Base-by-base conservation (phyloP, 2,113 vertebrate species). In the Oceanites oceanicus region DNA sequence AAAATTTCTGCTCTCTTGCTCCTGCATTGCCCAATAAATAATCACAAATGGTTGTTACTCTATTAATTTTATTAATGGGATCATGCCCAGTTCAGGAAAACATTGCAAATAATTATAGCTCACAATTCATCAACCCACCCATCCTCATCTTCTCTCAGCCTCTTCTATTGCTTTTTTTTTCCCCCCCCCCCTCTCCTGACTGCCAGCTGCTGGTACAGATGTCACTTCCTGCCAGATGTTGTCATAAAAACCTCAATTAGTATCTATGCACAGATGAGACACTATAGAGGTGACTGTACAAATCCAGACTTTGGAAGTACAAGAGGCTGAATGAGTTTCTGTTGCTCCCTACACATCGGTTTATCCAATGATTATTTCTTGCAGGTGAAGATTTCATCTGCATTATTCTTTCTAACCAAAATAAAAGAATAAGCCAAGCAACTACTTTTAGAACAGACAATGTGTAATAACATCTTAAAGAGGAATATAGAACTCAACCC, bases 121-220 rank as follows among this genome's bases (percentile, higher is more conserved):
- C 58, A 40, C 15, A 49, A 74, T 34, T 88, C 36, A 71, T 61
- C 47, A 45, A 22, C 8, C 20, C 38, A 68, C 42, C 65, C 4
- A 0, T 26, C n/a, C 42, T 81, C 55, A 53, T 76, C 52, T 71
- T 71, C 77, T 50, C n/a, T 90, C 89, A 77, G 38, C 12, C 49
- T 82, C 67, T 63, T 61, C 76, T n/a, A n/a, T 66, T 36, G 19
- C 8, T 23, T 71, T 47, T 56, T 16, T 38, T 38, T 38, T 38
- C 38, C n/a, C n/a, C n/a, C n/a, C n/a, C n/a, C n/a, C n/a, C n/a
- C 13, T 8, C 53, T 88, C n/a, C 21, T 29, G 21, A 18, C 58
- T 85, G 76, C 62, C 93, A 96, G 92, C 72, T 97, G 92, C 84
- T 95, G 65, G 36, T 76, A 50, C 88, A 97, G 87, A 91, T 81